Evolutionary conservation across 2,797 vertebrate species (phyloP), one percentile per base, ranked within the genome.

Genomic region (Micrastur ruficollis): DNA sequence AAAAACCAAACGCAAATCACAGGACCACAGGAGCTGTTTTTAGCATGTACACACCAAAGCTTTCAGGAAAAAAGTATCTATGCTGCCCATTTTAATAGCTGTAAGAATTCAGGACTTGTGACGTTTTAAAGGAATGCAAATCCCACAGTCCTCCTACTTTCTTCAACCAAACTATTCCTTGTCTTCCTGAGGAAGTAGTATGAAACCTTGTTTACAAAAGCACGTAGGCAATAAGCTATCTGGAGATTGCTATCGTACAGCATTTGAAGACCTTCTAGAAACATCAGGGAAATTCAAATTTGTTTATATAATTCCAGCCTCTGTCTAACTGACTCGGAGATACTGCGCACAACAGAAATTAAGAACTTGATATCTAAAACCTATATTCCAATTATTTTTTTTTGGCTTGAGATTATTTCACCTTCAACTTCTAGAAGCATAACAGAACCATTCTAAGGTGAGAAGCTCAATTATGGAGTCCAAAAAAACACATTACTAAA

Each of bases 171-270:
- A 72, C 65, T 83, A 61, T 26, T 78, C 42, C 52, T 70, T 40
- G 53, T 50, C 79, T 94, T 93, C 75, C 91, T 81, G 66, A 95
- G 75, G 91, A 95, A 93, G 63, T 8, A 78, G 38, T 10, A 75
- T 6, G n/a, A 91, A n/a, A 40, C 9, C 7, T 85, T 81, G 49
- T 81, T 94, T 90, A 92, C 67, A 87, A 74, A 71, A 75, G n/a
- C 55, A 71, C 0, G 9, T 32, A 72, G 12, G 22, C 36, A 73
- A 42, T 40, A 65, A 42, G 13, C 8, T 62, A 34, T 76, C 66
- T 63, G 18, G 36, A 89, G 36, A 29, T 32, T 29, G 27, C 42
- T 52, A 25, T 0, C 59, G 22, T 5, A 70, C 8, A 6, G 22
- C 11, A 3, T 49, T 26, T 67, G 15, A 82, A 91, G 49, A 68